Percentiles rank a stretch among this genome's conserved stretches.
phyloP scores from a whole-genome alignment of 1,140 invertebrate species.

The Trypoxylus dichotomus region DNA sequence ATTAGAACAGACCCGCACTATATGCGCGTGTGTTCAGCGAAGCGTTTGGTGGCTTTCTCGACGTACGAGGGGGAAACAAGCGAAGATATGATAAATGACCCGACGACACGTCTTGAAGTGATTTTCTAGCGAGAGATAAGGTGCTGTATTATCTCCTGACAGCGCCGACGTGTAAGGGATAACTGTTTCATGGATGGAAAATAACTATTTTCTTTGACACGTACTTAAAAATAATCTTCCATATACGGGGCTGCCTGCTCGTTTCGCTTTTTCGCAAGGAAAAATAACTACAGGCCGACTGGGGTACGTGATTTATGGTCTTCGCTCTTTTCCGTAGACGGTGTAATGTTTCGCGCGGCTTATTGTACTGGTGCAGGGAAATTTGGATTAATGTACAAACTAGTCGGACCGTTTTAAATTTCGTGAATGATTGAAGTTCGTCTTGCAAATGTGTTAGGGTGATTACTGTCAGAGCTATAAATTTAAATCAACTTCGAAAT shows the following conservation, averaged over 20 bases:
- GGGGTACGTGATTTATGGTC: not conserved
- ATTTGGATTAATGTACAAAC: too few relatives aligned
- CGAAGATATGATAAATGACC: not conserved
- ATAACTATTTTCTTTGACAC: not conserved
- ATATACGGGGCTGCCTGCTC: not conserved
- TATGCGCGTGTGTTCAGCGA: too few relatives aligned
- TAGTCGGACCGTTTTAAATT: too few relatives aligned
- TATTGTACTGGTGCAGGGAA: not conserved
- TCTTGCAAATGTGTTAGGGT: too few relatives aligned
- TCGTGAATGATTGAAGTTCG: too few relatives aligned
- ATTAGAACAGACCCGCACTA: not conserved
- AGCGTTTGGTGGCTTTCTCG: too few relatives aligned
- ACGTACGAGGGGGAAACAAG: too few relatives aligned
- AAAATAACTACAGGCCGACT: not conserved
- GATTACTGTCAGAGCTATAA: too few relatives aligned
- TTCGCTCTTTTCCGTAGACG: not conserved
- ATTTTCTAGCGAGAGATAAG: conserved; percentile 3
- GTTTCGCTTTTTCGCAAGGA: not conserved
- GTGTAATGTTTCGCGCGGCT: not conserved
- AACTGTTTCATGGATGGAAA: not conserved
- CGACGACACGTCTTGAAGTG: conserved; percentile 4
- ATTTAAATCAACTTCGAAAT: too few relatives aligned
- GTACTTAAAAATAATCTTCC: conserved; percentile 3
- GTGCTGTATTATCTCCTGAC: not conserved
- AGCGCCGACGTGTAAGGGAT: conserved; percentile 1